Evolutionary conservation across 2,113 vertebrate genomes (phyloP).

Genomic region (Phyllostomus hastatus): DNA sequence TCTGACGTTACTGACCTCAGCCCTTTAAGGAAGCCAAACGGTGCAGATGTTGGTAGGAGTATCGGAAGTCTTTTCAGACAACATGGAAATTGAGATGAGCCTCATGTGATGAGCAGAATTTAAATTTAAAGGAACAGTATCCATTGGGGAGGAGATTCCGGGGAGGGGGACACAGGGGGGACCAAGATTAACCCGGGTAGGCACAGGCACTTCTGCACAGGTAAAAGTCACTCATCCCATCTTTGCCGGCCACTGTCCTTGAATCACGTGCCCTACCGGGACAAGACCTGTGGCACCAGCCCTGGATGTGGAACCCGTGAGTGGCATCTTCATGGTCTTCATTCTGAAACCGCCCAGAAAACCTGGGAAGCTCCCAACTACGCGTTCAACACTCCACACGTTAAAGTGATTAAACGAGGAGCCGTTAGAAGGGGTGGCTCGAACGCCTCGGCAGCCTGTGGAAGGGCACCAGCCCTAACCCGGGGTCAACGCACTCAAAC

Average conservation of each 20-base stretch:
- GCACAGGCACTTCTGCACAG: fast-evolving
- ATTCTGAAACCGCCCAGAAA: background rate
- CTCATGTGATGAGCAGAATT: background rate
- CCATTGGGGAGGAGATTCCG: background rate
- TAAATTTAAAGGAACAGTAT: background rate
- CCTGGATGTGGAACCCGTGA: background rate
- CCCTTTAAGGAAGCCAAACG: background rate
- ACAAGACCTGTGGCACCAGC: fast-evolving
- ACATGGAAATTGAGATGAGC: background rate
- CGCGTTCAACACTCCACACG: background rate
- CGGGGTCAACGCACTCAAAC: background rate
- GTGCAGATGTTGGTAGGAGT: fast-evolving
- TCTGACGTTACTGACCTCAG: fast-evolving
- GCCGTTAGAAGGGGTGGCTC: background rate
- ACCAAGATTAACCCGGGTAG: background rate
- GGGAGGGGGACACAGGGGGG: too few species aligned
- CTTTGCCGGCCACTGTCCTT: background rate
- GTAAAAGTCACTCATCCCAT: background rate
- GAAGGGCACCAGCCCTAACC: background rate
- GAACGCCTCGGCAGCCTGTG: background rate
- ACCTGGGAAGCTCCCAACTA: background rate
- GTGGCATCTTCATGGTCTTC: background rate
- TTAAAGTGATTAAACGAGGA: too few species aligned
- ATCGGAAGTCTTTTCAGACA: background rate
- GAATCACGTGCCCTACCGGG: fast-evolving